Base-by-base conservation (phyloP, 2,113 vertebrate species). In the Tupaia tana region DNA sequence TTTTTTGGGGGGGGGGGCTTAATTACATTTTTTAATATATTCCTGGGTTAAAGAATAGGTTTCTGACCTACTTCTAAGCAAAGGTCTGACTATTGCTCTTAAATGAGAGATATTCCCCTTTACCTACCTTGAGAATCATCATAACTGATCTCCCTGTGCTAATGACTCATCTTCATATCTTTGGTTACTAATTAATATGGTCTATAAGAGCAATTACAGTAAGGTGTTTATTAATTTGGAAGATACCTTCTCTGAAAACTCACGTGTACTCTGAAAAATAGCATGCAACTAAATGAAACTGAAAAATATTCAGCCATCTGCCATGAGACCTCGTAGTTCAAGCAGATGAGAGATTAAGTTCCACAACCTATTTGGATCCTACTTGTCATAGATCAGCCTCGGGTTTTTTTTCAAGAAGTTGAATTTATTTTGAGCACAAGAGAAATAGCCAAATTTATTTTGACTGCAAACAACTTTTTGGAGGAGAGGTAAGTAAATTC, bases 21-120 rank as follows among this genome's bases (percentile, higher is more conserved):
- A 93, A 83, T 86, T 89, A 43, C 56, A n/a, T 88, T 89, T 95
- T 97, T 84, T 77, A 83, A 88, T 77, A 90, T 29, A 75, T 25
- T n/a, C 19, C 12, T 67, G 4, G 9, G 3, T 6, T 70, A 59
- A 90, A 95, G 78, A 88, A 95, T 81, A 25, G 19, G 84, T 95
- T 88, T 29, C 11, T 85, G 25, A 87, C 27, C 54, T 86, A 31
- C 34, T 75, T 89, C n/a, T 58, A 83, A 95, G 25, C 31, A 71
- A 89, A 63, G 71, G 2, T 6, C 54, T 63, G 16, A 52, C 29
- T 9, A 63, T 27, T 71, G 9, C 19, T 91, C 34, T 95, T 90
- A 66, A 89, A 90, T 89, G 74, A 77, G 19, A 71, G 4, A 58
- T 8, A 16, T 18, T 67, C 7, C 4, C 11, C 1, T 59, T 14